Evolutionary conservation across 1,140 invertebrate genomes (phyloP), one percentile per base, ranked within the genome.

Genomic region (Steinernema khuongi): DNA sequence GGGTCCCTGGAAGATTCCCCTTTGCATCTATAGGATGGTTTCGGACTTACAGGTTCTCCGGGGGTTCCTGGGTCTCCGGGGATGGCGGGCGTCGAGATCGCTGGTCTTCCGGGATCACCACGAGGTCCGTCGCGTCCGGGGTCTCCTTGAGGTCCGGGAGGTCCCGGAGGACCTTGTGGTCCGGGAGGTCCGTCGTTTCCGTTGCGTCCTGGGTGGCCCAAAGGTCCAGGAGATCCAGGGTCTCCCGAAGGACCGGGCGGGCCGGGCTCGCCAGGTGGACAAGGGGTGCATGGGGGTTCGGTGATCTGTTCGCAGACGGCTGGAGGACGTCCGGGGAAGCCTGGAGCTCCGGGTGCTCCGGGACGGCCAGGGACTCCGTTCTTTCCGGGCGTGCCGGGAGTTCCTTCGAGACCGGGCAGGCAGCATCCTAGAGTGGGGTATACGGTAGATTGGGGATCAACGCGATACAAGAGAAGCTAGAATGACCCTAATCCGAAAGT

Each of bases 221-320:
- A 31, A 60, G 83, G 81, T 44, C 81, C 81, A 2, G 68, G 71
- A 50, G 81, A 82, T 44, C 82, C 82, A 41, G 73, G 18, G 66
- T 79, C 76, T 31, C 83, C 81, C 22, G 81, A 67, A 19, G 73
- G 75, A 30, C 81, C 76, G 32, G 70, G 70, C 32, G 30, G 68
- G 22, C 76, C 79, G 60, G 79, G 78, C 68, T 80, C 82, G 67
- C 83, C 83, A 36, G 83, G 82, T 30, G 83, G 82, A 66, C 83
- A 84, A 1, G 84, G 78, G 18, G 71, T 79, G 78, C 83, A 84
- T 68, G 83, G 83, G 1, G 83, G 84, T 66, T 82, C 79, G 32
- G 83, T 85, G 17, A 84, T 73, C 68, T 85, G 80, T 73, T 84
- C 83, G 32, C 83, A 84, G 33, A 85, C 72, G 22, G 83, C 81